Conservation (phyloP, 1,140 invertebrate genomes). For the Matsumurasca onukii region DNA sequence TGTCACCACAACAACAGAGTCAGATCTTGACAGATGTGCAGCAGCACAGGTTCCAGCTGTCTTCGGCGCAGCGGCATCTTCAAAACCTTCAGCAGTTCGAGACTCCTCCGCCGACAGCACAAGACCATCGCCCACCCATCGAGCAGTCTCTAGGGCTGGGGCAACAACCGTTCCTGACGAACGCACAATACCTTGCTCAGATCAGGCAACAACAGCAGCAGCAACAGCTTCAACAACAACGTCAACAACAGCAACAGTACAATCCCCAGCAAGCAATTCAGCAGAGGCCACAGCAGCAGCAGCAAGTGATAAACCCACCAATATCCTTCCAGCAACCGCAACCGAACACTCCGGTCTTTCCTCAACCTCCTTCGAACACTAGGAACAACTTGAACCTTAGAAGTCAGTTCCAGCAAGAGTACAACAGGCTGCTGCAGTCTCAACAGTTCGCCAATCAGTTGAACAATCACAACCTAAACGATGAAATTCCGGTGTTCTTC, state of each 20-base stretch:
- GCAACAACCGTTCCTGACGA: slow-evolving; percentile 22
- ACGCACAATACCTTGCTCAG: slow-evolving; percentile 14
- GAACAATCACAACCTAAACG: slow-evolving; percentile 49
- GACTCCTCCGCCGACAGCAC: not conserved
- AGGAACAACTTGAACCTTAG: slow-evolving; percentile 51
- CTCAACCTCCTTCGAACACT: slow-evolving; percentile 46
- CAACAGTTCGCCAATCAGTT: slow-evolving; percentile 45
- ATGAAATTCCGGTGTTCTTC: slow-evolving; percentile 47
- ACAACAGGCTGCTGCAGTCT: slow-evolving; percentile 33
- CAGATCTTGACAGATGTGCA: slow-evolving; percentile 44
- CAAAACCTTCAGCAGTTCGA: slow-evolving; percentile 7
- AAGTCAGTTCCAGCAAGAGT: slow-evolving; percentile 47
- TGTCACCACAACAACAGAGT: slow-evolving; percentile 42
- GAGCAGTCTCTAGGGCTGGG: slow-evolving; percentile 4
- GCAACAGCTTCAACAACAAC: slow-evolving; percentile 25
- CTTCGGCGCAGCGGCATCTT: slow-evolving; percentile 6
- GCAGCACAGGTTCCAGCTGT: slow-evolving; percentile 38
- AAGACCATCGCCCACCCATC: not conserved
- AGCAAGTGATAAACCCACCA: not conserved
- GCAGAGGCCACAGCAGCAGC: not conserved
- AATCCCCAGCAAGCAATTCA: slow-evolving; percentile 12
- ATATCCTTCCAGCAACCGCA: not conserved
- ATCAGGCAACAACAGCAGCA: slow-evolving; percentile 26
- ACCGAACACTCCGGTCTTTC: not conserved
- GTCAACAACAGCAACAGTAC: slow-evolving; percentile 19